phyloP scores from a whole-genome alignment of 2,888 invertebrate species.

The Metopia argyrocephala region DNA sequence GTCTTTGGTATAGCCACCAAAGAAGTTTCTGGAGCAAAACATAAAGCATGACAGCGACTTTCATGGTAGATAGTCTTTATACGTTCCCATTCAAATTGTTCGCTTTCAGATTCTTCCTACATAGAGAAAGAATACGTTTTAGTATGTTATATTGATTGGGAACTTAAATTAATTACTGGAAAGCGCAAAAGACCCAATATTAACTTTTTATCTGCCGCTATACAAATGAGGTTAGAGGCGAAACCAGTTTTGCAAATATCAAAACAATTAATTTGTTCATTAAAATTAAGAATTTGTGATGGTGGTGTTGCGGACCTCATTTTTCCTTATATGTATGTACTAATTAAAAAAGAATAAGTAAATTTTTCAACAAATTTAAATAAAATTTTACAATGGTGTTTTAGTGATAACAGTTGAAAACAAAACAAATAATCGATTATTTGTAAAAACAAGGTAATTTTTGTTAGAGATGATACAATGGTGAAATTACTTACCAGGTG shows the following conservation, averaged over 20 bases:
- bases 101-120: slow-evolving; percentile 80
- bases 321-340: slow-evolving; percentile 31
- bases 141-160: background rate
- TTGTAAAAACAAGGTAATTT: background rate
- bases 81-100: slow-evolving; percentile 80
- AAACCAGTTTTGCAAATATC: slow-evolving; percentile 83
- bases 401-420: background rate
- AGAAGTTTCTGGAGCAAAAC: slow-evolving; percentile 83
- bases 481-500: no score
- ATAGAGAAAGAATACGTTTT: background rate
- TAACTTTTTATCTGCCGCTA: slow-evolving; percentile 81
- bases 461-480: no score
- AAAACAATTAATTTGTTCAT: slow-evolving; percentile 80
- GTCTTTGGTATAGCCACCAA: slow-evolving; percentile 81
- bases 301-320: slow-evolving; percentile 75
- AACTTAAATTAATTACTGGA: slow-evolving; percentile 78
- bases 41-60: slow-evolving; percentile 80
- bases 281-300: slow-evolving; percentile 79
- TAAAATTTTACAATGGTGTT: slow-evolving; percentile 16
- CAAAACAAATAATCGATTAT: slow-evolving; percentile 10
- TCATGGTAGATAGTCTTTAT: slow-evolving; percentile 81
- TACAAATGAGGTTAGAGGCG: slow-evolving; percentile 82
- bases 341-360: background rate
- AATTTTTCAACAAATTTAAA: background rate
- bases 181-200: slow-evolving; percentile 81